Conservation (phyloP, 2,113 vertebrate species). For the Machaerirhynchus nigripectus region DNA sequence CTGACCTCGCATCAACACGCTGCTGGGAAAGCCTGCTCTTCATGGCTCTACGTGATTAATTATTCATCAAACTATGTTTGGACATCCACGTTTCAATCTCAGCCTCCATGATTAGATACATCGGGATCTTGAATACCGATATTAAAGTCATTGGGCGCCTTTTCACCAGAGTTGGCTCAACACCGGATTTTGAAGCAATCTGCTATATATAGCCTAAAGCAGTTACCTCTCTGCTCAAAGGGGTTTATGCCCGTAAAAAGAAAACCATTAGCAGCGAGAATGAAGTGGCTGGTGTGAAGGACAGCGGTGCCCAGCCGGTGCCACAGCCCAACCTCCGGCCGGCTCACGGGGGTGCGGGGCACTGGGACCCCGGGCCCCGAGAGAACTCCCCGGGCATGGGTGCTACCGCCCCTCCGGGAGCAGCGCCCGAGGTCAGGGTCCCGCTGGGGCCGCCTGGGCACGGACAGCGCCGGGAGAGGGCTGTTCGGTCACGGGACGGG, state of each 20-base stretch:
- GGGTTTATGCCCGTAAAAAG: not conserved
- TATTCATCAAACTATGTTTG: slow-evolving; percentile 34
- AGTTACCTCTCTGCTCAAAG: not conserved
- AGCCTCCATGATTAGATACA: not conserved
- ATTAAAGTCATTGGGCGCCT: not conserved
- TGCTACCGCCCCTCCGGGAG: not conserved
- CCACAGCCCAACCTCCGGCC: not conserved
- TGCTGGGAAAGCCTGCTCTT: not conserved
- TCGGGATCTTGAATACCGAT: not conserved
- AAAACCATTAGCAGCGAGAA: not conserved
- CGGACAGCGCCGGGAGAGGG: not conserved
- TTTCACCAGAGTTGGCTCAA: not conserved
- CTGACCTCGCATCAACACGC: not conserved
- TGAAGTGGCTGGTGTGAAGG: not conserved
- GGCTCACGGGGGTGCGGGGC: not conserved
- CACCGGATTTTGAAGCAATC: not conserved
- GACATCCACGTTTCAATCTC: not conserved
- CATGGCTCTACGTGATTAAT: not conserved
- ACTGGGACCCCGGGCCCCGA: not conserved
- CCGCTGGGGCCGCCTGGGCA: not conserved
- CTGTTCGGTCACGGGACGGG: not conserved
- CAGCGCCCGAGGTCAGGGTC: not conserved
- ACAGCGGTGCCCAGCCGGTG: not conserved
- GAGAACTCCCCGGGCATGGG: not conserved
- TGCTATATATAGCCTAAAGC: not conserved